Evolutionary conservation across 2,797 vertebrate species (phyloP).

Genomic region (Parauchenoglanis punctatus): DNA sequence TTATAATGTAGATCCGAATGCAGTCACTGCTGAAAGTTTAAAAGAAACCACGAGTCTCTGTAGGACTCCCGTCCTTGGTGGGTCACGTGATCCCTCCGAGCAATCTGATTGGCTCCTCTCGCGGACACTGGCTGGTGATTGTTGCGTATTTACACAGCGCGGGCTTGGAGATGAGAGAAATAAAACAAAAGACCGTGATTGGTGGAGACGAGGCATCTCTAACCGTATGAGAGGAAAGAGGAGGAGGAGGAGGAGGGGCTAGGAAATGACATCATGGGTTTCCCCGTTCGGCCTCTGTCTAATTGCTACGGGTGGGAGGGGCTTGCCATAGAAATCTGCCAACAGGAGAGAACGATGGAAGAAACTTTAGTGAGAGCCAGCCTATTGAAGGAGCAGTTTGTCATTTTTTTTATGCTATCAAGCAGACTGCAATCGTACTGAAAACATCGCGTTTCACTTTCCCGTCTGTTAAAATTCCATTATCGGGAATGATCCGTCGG

Average conservation of each 20-base stretch:
- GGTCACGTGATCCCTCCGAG: background rate
- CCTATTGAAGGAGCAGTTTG: constrained; percentile 18
- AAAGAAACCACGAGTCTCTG: background rate
- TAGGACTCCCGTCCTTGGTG: background rate
- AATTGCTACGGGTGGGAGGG: constrained; percentile 85
- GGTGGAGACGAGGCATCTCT: constrained; percentile 42
- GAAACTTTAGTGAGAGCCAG: constrained; percentile 29
- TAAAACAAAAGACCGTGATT: constrained; percentile 67
- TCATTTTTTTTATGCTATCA: background rate
- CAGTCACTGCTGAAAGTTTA: constrained; percentile 19
- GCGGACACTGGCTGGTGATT: background rate
- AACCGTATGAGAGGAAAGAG: constrained; percentile 36
- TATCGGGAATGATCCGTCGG: background rate
- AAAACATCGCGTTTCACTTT: background rate
- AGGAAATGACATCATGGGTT: constrained; percentile 84
- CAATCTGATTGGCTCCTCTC: constrained; percentile 5
- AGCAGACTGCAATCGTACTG: background rate
- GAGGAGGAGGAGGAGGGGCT: constrained; percentile 54
- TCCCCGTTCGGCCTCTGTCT: constrained; percentile 89
- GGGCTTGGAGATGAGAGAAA: constrained; percentile 74
- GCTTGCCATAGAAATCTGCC: constrained; percentile 86
- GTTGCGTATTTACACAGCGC: constrained; percentile 61
- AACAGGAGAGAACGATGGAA: constrained; percentile 58
- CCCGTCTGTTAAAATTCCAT: background rate
- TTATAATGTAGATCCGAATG: constrained; percentile 23